Evolutionary conservation across 2,797 vertebrate genomes (phyloP).

Genomic region (Leptoclinus maculatus): DNA sequence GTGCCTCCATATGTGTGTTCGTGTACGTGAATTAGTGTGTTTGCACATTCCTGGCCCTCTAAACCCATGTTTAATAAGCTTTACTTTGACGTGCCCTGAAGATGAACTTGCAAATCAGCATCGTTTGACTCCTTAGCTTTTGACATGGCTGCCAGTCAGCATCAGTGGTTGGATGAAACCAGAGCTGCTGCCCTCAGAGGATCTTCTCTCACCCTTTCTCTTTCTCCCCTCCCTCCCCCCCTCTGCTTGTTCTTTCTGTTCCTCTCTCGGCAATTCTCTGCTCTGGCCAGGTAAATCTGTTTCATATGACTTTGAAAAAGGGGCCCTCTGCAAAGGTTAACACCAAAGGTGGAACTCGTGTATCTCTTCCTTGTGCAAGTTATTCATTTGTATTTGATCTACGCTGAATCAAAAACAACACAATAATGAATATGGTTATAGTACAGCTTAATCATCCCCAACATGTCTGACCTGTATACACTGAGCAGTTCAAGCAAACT

Average conservation of each 20-base stretch:
- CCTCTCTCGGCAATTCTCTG: constrained; percentile 22
- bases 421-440: neutral
- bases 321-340: constrained; percentile 41
- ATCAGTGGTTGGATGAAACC: constrained; percentile 71
- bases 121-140: constrained; percentile 72
- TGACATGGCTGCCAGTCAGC: constrained; percentile 79
- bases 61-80: constrained; percentile 72
- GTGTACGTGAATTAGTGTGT: constrained; percentile 37
- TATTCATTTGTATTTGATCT: neutral
- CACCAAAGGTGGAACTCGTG: constrained; percentile 18
- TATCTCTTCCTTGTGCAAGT: constrained; percentile 1
- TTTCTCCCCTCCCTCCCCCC: constrained; percentile 9
- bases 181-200: constrained; percentile 72
- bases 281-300: constrained; percentile 76
- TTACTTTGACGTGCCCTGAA: constrained; percentile 72
- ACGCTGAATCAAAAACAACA: neutral
- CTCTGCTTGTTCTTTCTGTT: constrained; percentile 19
- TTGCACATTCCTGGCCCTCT: constrained; percentile 68
- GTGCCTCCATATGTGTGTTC: constrained; percentile 14
- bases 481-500: constrained; percentile 14
- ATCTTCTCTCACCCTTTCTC: constrained; percentile 62
- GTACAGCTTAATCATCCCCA: constrained; percentile 21
- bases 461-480: constrained; percentile 16
- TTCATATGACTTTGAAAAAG: constrained; percentile 77
- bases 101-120: constrained; percentile 77